A percentile compares a stretch with the other conserved stretches of the same genome.
Evolutionary conservation across 2,888 invertebrate genomes (phyloP).

Genomic region (Aproaerema taeniolella): DNA sequence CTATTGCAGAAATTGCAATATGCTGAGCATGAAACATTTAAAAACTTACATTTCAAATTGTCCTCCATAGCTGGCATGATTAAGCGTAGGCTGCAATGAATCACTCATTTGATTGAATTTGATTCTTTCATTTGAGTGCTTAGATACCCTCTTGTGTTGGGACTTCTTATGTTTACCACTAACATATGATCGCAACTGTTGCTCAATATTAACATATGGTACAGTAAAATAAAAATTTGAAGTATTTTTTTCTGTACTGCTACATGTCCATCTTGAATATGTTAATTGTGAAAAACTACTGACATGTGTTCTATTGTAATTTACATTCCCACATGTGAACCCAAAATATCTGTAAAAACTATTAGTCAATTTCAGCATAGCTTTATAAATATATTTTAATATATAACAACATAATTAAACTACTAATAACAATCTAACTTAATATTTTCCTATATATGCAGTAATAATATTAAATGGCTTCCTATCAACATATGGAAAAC

Average conservation of each 20-base stretch:
- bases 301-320: conserved; percentile 38
- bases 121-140: conserved; percentile 35
- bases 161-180: conserved; percentile 41
- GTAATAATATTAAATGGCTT: conserved; percentile 24
- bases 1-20: background rate
- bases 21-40: background rate
- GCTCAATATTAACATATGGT: conserved; percentile 28
- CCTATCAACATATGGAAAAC: conserved; percentile 20
- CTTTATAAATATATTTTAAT: conserved; percentile 44
- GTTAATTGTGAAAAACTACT: conserved; percentile 42
- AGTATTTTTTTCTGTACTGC: conserved; percentile 28
- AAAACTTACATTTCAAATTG: conserved; percentile 52
- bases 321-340: conserved; percentile 47
- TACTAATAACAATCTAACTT: conserved; percentile 25
- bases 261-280: conserved; percentile 41
- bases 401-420: conserved; percentile 38
- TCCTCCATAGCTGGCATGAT: conserved; percentile 49
- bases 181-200: conserved; percentile 33
- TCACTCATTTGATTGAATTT: conserved; percentile 51
- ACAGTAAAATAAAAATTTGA: conserved; percentile 21
- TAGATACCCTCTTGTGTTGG: conserved; percentile 35
- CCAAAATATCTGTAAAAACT: conserved; percentile 68
- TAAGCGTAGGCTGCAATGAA: conserved; percentile 38
- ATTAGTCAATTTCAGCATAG: conserved; percentile 69
- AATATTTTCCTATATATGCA: conserved; percentile 41